Conservation (phyloP, 2,888 invertebrate genomes). For the Ariolimax columbianus region DNA sequence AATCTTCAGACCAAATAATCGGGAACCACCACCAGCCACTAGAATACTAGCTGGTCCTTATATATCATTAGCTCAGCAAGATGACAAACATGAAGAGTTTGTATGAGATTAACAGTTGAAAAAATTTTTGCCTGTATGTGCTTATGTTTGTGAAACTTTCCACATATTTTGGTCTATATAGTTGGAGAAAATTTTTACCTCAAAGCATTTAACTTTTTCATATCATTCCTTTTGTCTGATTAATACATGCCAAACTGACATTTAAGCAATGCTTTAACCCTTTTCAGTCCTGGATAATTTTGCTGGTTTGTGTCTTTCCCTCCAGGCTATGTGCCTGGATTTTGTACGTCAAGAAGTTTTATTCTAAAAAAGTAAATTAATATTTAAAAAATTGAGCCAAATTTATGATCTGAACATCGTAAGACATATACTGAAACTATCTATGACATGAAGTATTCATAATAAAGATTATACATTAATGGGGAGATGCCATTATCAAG, state of each 20-base stretch:
- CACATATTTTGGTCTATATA: background rate
- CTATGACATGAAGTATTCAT: too few relatives aligned
- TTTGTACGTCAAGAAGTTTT: too few relatives aligned
- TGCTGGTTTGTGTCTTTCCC: too few relatives aligned
- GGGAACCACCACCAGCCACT: background rate
- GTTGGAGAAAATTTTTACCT: background rate
- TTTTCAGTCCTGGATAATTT: background rate
- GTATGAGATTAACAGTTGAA: constrained; percentile 11
- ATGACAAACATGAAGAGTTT: constrained; percentile 46
- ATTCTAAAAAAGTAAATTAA: too few relatives aligned
- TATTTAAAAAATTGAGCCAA: too few relatives aligned
- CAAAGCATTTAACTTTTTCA: background rate
- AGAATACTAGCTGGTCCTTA: constrained; percentile 36
- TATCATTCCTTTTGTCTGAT: background rate
- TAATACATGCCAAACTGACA: background rate
- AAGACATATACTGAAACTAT: too few relatives aligned
- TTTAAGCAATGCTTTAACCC: background rate
- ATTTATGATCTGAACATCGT: too few relatives aligned
- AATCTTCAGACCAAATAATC: background rate
- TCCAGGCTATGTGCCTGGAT: too few relatives aligned
- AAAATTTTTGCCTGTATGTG: background rate
- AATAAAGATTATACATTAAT: too few relatives aligned
- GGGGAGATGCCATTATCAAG: too few relatives aligned
- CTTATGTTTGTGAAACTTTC: background rate
- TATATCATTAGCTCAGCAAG: constrained; percentile 20